Evolutionary conservation across 1,140 invertebrate species (phyloP), one percentile per base, ranked within the genome.

Genomic region (Littorina saxatilis): DNA sequence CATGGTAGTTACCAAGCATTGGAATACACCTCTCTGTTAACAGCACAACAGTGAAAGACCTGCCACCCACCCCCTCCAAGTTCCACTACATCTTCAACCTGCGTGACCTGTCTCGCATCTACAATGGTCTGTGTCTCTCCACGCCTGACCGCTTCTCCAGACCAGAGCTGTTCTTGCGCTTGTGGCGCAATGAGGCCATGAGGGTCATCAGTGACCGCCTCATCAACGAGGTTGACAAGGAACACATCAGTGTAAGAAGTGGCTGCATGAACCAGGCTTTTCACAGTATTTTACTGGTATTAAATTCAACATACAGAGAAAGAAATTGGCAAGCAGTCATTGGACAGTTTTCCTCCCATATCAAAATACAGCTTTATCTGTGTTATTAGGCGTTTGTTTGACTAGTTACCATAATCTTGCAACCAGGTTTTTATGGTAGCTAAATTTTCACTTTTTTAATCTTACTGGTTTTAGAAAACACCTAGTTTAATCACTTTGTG

Each of bases 81-180:
- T 98, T 98, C 92, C 97, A 98, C 91, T 98, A 98, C 91, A 96
- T 98, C 81, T 98, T 98, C 92, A 98, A 98, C 91, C 94, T 98
- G 91, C 94, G 97, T 82, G 97, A 98, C 93, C 92, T 98, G 70
- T 97, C 96, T 1, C 94, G 96, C 72, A 95, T 98, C 39, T 95
- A 95, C 81, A 95, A 95, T 55, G 97, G 97, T 3, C 88, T 98
- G 82, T 95, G 96, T 79, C 94, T 96, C 76, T 96, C 96, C 35
- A 94, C 95, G 68, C 94, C 96, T 0, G 91, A 92, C 37, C 94
- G 94, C 85, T 96, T 95, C 90, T 93, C 93, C n/a, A 94, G 93
- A 47, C 89, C 93, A 15, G 94, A 95, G n/a, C 95, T 96, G 55
- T 94, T 98, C 17, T 91, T 97, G 1, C 93, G 97, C 32, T 95